Evolutionary conservation across 64 coral and sea anemone species (phyloP).

Genomic region (Stichodactyla helianthus): DNA sequence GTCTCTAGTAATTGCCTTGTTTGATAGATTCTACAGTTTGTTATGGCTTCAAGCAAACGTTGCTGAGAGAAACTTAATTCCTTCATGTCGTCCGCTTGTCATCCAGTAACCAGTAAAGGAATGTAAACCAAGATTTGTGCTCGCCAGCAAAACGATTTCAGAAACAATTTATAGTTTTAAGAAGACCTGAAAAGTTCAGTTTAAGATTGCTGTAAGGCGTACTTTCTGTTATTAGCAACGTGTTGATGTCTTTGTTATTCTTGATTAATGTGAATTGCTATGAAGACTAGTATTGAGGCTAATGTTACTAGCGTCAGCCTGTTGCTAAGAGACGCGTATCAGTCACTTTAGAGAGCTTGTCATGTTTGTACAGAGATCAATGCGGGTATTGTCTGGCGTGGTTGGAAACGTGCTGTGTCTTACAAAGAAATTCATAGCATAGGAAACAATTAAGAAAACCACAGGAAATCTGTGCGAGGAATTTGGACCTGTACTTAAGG

Average conservation of each 20-base stretch:
- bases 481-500: background rate
- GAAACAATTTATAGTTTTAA: background rate
- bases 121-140: background rate
- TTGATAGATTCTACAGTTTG: slow-evolving; percentile 73
- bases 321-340: slow-evolving; percentile 7
- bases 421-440: background rate
- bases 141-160: background rate
- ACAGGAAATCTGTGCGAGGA: background rate
- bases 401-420: background rate
- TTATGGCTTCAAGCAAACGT: slow-evolving; percentile 81
- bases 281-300: background rate
- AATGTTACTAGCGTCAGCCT: background rate
- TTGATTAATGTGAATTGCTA: slow-evolving; percentile 13
- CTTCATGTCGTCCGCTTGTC: slow-evolving; percentile 31
- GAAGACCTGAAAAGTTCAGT: background rate
- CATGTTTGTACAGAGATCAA: background rate
- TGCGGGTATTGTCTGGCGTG: background rate
- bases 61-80: slow-evolving; percentile 6
- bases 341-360: background rate
- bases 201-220: too few species aligned
- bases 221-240: background rate
- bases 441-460: background rate
- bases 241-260: background rate
- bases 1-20: slow-evolving; percentile 70
- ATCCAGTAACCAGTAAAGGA: background rate